Percentiles rank a stretch among this genome's conserved stretches.
Evolutionary conservation across 2,797 vertebrate species (phyloP).

Genomic region (Distichodus sexfasciatus): DNA sequence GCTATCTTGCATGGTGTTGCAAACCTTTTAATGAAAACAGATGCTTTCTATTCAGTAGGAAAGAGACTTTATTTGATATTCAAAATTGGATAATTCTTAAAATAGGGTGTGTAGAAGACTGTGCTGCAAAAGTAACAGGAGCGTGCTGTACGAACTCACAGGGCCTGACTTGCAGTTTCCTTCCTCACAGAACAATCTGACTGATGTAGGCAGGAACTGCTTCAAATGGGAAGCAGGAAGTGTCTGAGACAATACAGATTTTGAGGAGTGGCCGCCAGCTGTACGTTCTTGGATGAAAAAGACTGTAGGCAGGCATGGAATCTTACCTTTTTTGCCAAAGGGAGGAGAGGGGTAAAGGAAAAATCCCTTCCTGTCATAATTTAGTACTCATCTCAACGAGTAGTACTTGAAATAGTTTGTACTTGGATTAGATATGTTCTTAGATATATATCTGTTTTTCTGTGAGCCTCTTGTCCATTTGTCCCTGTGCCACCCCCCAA

Average conservation of each 20-base stretch:
- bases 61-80: constrained; percentile 5
- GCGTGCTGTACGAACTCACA: constrained; percentile 55
- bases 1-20: no score
- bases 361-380: neutral
- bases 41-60: neutral
- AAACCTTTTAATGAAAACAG: neutral
- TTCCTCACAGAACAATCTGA: constrained; percentile 64
- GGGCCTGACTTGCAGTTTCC: constrained; percentile 63
- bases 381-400: constrained; percentile 6
- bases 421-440: neutral
- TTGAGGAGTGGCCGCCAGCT: constrained; percentile 61
- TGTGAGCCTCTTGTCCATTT: neutral
- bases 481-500: neutral
- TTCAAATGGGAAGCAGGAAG: constrained; percentile 70
- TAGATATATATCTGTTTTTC: neutral
- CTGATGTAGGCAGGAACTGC: constrained; percentile 65
- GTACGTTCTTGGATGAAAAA: constrained; percentile 56
- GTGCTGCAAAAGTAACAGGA: constrained; percentile 18
- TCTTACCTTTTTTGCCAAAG: constrained; percentile 48
- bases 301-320: constrained; percentile 49
- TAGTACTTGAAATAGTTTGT: constrained; percentile 1
- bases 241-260: constrained; percentile 70
- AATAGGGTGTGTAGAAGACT: constrained; percentile 4
- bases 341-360: constrained; percentile 17
- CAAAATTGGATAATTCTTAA: constrained; percentile 7